A percentile compares a stretch with the other conserved stretches of the same genome.
These are phyloP conservation scores for Lerista edwardsae DNA, from an alignment of 2,797 vertebrate genomes.

Conservation along the genomic window DNA sequence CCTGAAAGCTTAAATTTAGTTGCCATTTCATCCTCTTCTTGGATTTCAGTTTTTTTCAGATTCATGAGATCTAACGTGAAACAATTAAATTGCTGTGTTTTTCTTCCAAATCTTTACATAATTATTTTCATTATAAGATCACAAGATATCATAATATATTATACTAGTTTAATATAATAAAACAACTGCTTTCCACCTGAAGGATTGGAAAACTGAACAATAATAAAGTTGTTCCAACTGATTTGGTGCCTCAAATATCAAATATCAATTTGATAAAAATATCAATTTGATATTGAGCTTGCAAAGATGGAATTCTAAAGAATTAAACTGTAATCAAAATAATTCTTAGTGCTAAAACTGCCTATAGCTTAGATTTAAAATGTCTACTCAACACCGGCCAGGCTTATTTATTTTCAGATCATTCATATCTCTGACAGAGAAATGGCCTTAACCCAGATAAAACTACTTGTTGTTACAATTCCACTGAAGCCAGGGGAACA, in stretches of 20 bases:
- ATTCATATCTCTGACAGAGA: not conserved
- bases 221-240: not conserved
- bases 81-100: not conserved
- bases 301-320: not conserved
- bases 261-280: too few relatives aligned
- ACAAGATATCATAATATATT: not conserved
- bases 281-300: not conserved
- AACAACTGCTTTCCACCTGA: not conserved
- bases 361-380: not conserved
- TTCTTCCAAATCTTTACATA: not conserved
- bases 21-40: slow-evolving; percentile 37
- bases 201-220: not conserved
- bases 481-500: not conserved
- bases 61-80: slow-evolving; percentile 29
- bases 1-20: slow-evolving; percentile 58
- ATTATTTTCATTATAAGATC: not conserved
- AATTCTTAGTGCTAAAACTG: not conserved
- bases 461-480: not conserved
- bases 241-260: too few relatives aligned
- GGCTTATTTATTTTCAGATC: not conserved
- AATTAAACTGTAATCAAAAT: not conserved
- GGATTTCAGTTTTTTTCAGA: not conserved
- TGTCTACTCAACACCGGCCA: not conserved
- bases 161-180: not conserved
- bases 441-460: not conserved